Percentiles rank a stretch among this genome's conserved stretches.
These are phyloP conservation scores for Listronotus oregonensis DNA, from an alignment of 1,140 invertebrate genomes.

Conservation along the genomic window DNA sequence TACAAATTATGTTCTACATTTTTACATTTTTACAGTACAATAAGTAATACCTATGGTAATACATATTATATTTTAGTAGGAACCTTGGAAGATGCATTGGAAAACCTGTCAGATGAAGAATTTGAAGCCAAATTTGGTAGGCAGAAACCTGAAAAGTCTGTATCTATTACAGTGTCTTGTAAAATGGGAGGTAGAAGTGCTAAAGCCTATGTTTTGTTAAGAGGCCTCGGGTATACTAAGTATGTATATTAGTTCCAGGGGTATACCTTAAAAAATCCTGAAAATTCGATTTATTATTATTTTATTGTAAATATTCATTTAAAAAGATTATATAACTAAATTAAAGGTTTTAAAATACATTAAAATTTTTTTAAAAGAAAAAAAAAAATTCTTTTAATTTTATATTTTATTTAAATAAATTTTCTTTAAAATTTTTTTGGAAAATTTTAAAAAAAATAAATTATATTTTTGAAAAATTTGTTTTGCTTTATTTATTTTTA, in stretches of 20 bases:
- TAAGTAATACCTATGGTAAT: not conserved
- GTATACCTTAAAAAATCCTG: no score
- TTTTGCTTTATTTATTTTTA: no score
- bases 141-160: conserved; percentile 53
- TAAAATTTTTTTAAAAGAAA: no score
- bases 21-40: conserved; percentile 3
- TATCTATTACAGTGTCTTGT: conserved; percentile 57
- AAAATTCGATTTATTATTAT: no score
- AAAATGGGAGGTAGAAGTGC: conserved; percentile 56
- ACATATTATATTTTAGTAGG: conserved; percentile 34
- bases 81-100: conserved; percentile 51
- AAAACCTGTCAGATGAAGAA: conserved; percentile 48
- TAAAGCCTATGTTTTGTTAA: conserved; percentile 51
- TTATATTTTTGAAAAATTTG: not conserved
- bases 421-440: no score
- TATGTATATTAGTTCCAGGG: no score
- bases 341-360: no score
- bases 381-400: no score
- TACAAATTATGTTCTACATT: not conserved
- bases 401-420: no score
- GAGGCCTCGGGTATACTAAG: conserved; percentile 57
- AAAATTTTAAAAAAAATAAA: no score
- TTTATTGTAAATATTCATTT: no score
- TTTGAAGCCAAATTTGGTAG: conserved; percentile 53
- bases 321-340: no score